These are phyloP conservation scores for Helicoverpa zea DNA, from an alignment of 1,140 invertebrate genomes.

Conservation along the genomic window DNA sequence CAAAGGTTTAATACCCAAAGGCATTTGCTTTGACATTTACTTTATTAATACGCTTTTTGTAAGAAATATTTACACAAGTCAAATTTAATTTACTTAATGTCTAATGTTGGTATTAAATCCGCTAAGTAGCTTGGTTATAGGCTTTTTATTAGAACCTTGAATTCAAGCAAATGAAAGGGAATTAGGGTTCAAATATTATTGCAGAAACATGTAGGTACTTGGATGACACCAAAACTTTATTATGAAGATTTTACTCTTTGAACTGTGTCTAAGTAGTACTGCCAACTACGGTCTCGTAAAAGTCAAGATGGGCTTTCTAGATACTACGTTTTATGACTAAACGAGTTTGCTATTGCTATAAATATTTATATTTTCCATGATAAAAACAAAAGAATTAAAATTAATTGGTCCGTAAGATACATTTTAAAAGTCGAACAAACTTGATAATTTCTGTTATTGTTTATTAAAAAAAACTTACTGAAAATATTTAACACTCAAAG, in stretches of 20 bases:
- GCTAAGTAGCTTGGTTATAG: conserved; percentile 1
- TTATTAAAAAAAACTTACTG: neutral
- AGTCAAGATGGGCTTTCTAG: conserved; percentile 3
- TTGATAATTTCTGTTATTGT: no score
- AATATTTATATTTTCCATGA: neutral
- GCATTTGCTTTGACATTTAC: conserved; percentile 38
- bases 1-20: conserved; percentile 15
- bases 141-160: conserved; percentile 8
- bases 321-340: neutral
- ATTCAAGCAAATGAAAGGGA: conserved; percentile 18
- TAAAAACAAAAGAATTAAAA: no score
- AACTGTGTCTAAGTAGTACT: neutral
- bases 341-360: neutral
- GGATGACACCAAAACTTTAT: conserved; percentile 24
- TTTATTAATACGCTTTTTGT: conserved; percentile 46
- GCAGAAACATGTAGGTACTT: neutral
- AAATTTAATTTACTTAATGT: conserved; percentile 43
- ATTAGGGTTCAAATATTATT: neutral
- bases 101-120: conserved; percentile 4
- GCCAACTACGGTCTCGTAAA: conserved; percentile 1
- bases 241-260: conserved; percentile 12
- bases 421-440: neutral
- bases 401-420: neutral
- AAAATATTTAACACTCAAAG: neutral
- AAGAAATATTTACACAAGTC: conserved; percentile 36